Percentiles rank a stretch among this genome's conserved stretches.
Evolutionary conservation across 2,113 vertebrate species (phyloP).

Genomic region (Chloropsis hardwickii): DNA sequence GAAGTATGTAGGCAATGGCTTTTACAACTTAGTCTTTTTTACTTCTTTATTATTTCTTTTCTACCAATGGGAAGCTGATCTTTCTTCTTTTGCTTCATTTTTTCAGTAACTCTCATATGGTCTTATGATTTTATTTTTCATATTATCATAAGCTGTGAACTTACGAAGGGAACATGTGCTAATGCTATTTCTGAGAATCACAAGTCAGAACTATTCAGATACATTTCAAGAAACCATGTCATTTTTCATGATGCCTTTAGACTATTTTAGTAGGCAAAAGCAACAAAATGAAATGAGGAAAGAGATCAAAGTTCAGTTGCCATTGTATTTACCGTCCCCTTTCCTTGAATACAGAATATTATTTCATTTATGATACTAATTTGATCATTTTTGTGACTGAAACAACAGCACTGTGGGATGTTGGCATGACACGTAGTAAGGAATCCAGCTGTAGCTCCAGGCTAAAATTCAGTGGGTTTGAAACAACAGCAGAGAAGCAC

Average conservation of each 20-base stretch:
- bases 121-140: conserved; percentile 2
- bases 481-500: conserved; percentile 2
- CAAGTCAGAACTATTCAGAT: background rate
- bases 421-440: background rate
- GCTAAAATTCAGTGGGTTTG: background rate
- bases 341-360: background rate
- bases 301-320: background rate
- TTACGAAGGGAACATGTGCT: conserved; percentile 32
- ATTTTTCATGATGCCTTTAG: background rate
- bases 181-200: conserved; percentile 29
- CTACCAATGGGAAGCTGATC: background rate
- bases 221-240: background rate
- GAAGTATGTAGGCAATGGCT: background rate
- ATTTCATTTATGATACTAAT: background rate
- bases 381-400: background rate
- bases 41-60: background rate
- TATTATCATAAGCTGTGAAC: conserved; percentile 23
- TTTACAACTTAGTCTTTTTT: background rate
- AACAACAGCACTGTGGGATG: background rate
- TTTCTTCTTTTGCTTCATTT: background rate
- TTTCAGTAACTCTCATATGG: background rate
- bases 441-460: background rate
- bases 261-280: background rate
- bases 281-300: background rate
- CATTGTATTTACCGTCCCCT: background rate